Base-by-base conservation (phyloP, 2,888 invertebrate species). In the Odontothrips loti region DNA sequence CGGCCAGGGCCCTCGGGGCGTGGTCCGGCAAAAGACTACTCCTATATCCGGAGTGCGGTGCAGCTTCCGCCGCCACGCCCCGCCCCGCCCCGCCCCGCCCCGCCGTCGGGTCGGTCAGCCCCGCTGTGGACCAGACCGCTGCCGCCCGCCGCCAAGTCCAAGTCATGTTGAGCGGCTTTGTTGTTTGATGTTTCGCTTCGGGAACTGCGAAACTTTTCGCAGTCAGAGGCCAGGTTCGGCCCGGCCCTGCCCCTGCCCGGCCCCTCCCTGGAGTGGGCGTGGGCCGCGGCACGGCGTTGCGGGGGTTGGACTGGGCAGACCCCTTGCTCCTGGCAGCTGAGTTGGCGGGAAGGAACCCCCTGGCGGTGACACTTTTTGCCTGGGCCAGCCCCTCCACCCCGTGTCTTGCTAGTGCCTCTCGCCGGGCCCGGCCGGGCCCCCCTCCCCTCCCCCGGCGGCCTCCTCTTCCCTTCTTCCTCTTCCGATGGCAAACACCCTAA, bases 401-500 rank as follows among this genome's bases (percentile, higher is more conserved):
- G 34, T 43, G 34, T 43, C 34, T 2, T 6, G 34, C 34, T 75
- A 58, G 17, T 51, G 51, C 68, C 23, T 75, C 23, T 68, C 68
- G 34, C 34, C 34, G 34, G 34, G 34, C 34, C 34, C n/a, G n/a
- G n/a, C n/a, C n/a, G n/a, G n/a, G 63, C n/a, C 63, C 15, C n/a
- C 63, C n/a, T 63, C 63, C 8, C n/a, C 63, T 63, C n/a, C 63
- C 3, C n/a, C n/a, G n/a, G n/a, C n/a, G n/a, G n/a, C 34, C 34
- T 43, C 34, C 34, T 6, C 34, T 43, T 6, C 34, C 34, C 34
- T 43, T 58, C 68, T 75, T 75, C 68, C 68, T 58, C 58, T 27
- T 75, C 68, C 68, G 68, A 58, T 58, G 58, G 68, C 68, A 75
- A 75, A 75, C 68, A 75, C 68, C 23, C 68, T 75, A 75, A 75